Evolutionary conservation across 1,140 invertebrate species (phyloP).

Genomic region (Drosophila asahinai): DNA sequence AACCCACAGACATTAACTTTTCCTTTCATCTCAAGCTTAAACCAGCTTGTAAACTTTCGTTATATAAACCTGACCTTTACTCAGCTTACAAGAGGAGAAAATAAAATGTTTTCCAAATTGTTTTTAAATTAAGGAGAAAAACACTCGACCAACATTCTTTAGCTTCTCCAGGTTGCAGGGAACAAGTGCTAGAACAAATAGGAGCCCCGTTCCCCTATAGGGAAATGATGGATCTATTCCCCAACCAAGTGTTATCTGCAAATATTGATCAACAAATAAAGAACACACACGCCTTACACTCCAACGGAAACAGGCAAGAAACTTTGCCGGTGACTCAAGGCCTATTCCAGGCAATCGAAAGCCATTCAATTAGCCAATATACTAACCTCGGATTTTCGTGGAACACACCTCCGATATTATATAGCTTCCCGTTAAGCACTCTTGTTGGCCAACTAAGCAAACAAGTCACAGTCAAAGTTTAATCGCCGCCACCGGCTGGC

Average conservation of each 20-base stretch:
- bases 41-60: background rate
- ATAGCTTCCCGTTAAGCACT: constrained; percentile 28
- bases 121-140: background rate
- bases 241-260: constrained; percentile 4
- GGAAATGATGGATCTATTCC: constrained; percentile 18
- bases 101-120: background rate
- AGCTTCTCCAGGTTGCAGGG: background rate
- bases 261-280: constrained; percentile 47
- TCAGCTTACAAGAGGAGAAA: background rate
- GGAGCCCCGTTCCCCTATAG: background rate
- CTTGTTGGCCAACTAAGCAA: constrained; percentile 35
- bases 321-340: constrained; percentile 22
- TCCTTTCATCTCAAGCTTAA: background rate
- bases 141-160: background rate
- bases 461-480: constrained; percentile 45
- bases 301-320: constrained; percentile 1
- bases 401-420: constrained; percentile 25
- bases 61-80: background rate
- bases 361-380: constrained; percentile 17
- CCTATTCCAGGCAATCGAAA: constrained; percentile 22
- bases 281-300: background rate
- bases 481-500: constrained; percentile 33
- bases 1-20: too few relatives aligned
- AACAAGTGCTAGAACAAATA: constrained; percentile 1
- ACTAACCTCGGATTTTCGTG: constrained; percentile 6